phyloP scores from a whole-genome alignment of 2,113 vertebrate species.

The Riparia riparia region DNA sequence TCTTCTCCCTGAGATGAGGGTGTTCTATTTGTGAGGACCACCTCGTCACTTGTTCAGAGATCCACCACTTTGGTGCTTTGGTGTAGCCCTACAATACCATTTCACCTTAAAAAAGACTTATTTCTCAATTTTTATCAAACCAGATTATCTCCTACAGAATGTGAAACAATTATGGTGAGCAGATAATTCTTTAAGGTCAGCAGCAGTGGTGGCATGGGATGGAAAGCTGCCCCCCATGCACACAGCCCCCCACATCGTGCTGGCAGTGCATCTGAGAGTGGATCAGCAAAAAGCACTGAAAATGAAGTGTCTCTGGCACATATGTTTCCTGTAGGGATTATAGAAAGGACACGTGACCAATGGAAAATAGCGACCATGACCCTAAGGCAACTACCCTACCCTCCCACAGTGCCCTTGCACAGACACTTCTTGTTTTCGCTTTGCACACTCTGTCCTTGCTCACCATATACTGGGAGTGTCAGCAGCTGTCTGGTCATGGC shows the following conservation, averaged over 20 bases:
- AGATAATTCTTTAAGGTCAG: background rate
- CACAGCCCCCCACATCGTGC: accelerated
- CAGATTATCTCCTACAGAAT: background rate
- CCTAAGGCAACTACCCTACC: background rate
- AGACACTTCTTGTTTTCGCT: background rate
- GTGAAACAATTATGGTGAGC: accelerated
- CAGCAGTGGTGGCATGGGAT: background rate
- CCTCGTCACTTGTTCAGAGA: background rate
- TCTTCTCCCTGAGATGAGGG: background rate
- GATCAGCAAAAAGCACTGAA: background rate
- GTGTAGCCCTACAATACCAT: background rate
- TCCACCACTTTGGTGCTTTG: background rate
- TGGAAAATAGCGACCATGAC: background rate
- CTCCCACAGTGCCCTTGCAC: background rate
- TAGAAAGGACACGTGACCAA: background rate
- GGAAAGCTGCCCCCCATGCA: background rate
- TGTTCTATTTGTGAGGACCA: background rate
- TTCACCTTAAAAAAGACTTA: background rate
- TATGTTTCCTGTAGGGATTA: background rate
- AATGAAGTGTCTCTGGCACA: background rate
- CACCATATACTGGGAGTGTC: background rate
- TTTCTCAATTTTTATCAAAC: background rate
- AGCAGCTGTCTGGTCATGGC: background rate
- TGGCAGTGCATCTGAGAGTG: accelerated
- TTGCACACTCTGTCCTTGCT: background rate